Evolutionary conservation across 2,888 invertebrate species (phyloP).

Genomic region (Dryocosmus kuriphilus): DNA sequence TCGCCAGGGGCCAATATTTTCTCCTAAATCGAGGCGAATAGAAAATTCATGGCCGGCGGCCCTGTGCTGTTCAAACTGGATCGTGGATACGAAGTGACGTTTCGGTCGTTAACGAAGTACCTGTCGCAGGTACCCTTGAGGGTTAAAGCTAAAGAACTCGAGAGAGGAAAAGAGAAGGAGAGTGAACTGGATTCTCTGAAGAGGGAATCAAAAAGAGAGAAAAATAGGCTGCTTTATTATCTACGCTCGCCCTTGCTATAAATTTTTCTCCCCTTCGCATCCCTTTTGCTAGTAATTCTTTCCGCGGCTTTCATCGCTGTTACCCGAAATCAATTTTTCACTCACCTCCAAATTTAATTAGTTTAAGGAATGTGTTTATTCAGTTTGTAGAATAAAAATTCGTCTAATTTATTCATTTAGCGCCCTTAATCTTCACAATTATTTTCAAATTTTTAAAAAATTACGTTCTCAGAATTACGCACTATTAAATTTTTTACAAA

Average conservation of each 20-base stretch:
- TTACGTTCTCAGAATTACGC: too few relatives aligned
- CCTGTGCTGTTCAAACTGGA: slow-evolving; percentile 49
- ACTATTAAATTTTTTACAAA: too few relatives aligned
- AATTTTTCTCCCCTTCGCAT: slow-evolving; percentile 37
- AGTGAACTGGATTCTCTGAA: slow-evolving; percentile 43
- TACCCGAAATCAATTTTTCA: slow-evolving; percentile 28
- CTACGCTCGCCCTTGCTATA: slow-evolving; percentile 21
- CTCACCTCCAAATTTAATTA: not conserved
- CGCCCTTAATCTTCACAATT: too few relatives aligned
- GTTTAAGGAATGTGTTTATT: not conserved
- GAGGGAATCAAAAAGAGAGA: slow-evolving; percentile 6
- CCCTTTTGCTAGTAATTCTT: not conserved
- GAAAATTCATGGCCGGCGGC: slow-evolving; percentile 33
- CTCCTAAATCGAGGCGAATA: slow-evolving; percentile 5
- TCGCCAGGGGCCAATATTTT: slow-evolving; percentile 6
- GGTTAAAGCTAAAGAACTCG: slow-evolving; percentile 53
- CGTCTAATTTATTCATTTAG: not conserved
- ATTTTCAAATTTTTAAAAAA: too few relatives aligned
- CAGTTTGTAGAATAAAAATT: not conserved
- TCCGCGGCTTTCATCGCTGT: slow-evolving; percentile 13
- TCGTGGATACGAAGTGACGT: slow-evolving; percentile 56
- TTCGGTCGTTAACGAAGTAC: slow-evolving; percentile 65
- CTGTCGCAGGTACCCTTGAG: slow-evolving; percentile 62
- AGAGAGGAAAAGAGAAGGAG: slow-evolving; percentile 48
- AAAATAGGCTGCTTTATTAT: slow-evolving; percentile 47